Conservation (phyloP, 2,888 invertebrate species). For the Spilarctia lutea region DNA sequence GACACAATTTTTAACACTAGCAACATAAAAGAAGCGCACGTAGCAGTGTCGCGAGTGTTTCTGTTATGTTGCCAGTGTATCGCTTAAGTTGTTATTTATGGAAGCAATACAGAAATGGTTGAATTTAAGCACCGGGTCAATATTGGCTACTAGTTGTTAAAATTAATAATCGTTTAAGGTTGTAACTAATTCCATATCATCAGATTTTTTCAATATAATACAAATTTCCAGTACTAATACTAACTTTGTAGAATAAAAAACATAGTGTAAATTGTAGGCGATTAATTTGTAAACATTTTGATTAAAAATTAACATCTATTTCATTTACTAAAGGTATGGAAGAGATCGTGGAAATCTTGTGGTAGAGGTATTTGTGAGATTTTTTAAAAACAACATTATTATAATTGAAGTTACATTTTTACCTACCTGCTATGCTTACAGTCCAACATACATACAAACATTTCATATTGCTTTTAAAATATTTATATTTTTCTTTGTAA, state of each 20-base stretch:
- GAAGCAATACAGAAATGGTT: no score
- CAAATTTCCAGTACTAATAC: neutral
- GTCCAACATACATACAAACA: neutral
- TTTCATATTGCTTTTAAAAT: neutral
- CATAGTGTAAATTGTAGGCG: neutral
- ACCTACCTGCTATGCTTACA: neutral
- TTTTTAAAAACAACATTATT: neutral
- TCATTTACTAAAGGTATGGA: no score
- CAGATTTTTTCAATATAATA: neutral
- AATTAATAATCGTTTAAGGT: neutral
- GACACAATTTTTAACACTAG: no score
- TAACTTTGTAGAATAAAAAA: neutral
- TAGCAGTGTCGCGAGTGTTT: no score
- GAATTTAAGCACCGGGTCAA: no score
- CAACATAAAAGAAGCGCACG: no score
- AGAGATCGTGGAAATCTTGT: no score
- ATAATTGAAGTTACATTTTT: no score
- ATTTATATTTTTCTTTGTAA: slow-evolving; percentile 5
- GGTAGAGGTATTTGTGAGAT: neutral
- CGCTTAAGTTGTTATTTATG: no score
- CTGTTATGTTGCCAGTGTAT: no score
- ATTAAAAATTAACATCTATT: no score
- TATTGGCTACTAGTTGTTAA: neutral
- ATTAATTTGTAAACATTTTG: neutral
- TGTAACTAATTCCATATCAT: neutral